These are phyloP conservation scores for Diaphora mendica DNA, from an alignment of 2,888 invertebrate genomes.

Conservation along the genomic window DNA sequence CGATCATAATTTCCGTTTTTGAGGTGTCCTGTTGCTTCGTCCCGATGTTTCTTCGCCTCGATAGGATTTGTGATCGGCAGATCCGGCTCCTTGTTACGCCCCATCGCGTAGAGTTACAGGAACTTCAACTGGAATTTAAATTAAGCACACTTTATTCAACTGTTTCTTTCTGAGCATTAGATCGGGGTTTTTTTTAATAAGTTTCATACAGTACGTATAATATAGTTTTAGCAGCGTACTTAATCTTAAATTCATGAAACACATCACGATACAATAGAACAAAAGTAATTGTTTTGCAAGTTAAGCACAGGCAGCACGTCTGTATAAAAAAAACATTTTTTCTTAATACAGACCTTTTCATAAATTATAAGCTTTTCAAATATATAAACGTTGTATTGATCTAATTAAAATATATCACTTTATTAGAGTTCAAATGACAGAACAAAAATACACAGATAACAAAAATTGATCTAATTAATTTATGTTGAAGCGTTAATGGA, in stretches of 20 bases:
- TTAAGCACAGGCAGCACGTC: not conserved
- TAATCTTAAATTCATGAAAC: not conserved
- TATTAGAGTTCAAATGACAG: too few species aligned
- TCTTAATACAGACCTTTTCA: too few species aligned
- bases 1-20: conserved; percentile 91
- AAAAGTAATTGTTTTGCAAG: not conserved
- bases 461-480: too few species aligned
- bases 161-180: not conserved
- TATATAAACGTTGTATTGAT: too few species aligned
- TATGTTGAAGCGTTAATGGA: not conserved
- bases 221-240: too few species aligned
- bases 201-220: not conserved
- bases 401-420: too few species aligned
- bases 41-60: conserved; percentile 90
- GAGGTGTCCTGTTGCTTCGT: conserved; percentile 92
- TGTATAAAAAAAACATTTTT: too few species aligned
- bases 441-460: too few species aligned
- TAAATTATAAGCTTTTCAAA: too few species aligned
- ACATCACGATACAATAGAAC: not conserved
- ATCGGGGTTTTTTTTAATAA: not conserved
- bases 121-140: conserved; percentile 5
- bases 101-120: conserved; percentile 59
- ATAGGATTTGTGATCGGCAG: conserved; percentile 75
- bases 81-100: conserved; percentile 77
- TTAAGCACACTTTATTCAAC: not conserved